Base-by-base conservation (phyloP, 2,888 invertebrate species). In the Augochlorella aurata region DNA sequence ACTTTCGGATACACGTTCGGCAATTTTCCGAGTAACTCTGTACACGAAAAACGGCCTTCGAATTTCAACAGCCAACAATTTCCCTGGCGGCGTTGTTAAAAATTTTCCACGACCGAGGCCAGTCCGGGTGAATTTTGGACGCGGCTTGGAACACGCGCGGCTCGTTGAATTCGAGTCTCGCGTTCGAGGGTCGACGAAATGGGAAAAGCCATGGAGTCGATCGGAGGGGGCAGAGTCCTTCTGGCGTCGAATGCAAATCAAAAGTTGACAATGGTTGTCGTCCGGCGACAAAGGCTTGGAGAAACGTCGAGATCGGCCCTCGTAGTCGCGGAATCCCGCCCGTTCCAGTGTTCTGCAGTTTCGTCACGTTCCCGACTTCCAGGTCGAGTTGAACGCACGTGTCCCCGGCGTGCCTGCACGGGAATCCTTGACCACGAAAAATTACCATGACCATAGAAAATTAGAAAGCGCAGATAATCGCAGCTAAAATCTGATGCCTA, bases 311-410 rank as follows among this genome's bases (percentile, higher is more conserved):
- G 10, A 52, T 21, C 18, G 1, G 44, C 7, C 16, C 29, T 18
- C 1, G 50, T 47, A 67, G 18, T 44, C n/a, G 24, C 29, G 45
- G 70, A 44, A 70, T 72, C 9, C 9, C 7, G 29, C 29, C 38
- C 7, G 38, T 38, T 38, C 1, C 1, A 1, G 10, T 5, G 7
- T 38, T 68, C 47, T 12, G 12, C 29, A 68, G 72, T 79, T 63
- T 52, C 61, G 38, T 80, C 80, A 68, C 80, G 79, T 72, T 12
- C 18, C 12, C 49, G 9, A 8, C 24, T 50, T 58, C 63, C 10
- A 9, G 38, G 47, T 47, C 47, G 63, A 63, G 79, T 52, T 54
- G 79, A 63, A 73, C 50, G 61, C 24, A 21, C 24, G 29, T 45
- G 24, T 18, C 45, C 14, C 14, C 24, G 58, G 7, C 24, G 24